Conservation (phyloP, 1,140 invertebrate genomes). For the Leguminivora glycinivorella region DNA sequence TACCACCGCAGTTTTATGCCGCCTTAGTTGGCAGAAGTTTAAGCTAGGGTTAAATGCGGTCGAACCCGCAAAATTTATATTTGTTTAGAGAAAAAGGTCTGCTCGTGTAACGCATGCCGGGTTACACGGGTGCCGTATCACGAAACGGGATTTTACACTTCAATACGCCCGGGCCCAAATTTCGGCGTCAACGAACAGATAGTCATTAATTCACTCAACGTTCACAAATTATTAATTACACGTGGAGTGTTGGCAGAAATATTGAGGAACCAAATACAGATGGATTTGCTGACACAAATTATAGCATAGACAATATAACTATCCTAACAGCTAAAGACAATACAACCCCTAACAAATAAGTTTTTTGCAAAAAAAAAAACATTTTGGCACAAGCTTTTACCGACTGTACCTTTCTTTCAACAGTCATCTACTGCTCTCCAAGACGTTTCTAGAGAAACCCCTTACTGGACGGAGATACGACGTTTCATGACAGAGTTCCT, state of each 20-base stretch:
- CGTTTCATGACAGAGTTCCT: too few species aligned
- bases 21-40: constrained; percentile 57
- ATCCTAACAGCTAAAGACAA: too few species aligned
- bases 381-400: too few species aligned
- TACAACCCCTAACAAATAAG: too few species aligned
- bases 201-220: neutral
- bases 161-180: neutral
- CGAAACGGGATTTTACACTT: constrained; percentile 20
- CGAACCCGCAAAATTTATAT: constrained; percentile 45
- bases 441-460: too few species aligned
- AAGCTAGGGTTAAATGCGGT: constrained; percentile 56
- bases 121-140: constrained; percentile 5
- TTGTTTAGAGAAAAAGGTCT: constrained; percentile 38
- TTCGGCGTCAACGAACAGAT: constrained; percentile 4
- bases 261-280: neutral
- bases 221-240: constrained; percentile 22
- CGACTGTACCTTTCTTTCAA: too few species aligned
- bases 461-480: too few species aligned
- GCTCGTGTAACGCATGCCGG: neutral
- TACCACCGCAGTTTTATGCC: constrained; percentile 48
- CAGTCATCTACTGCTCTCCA: too few species aligned
- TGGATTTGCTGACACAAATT: too few species aligned
- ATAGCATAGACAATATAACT: too few species aligned
- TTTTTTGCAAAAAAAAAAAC: too few species aligned
- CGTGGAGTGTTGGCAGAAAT: neutral